Conservation (phyloP, 2,797 vertebrate genomes). For the Tokudaia muenninki region DNA sequence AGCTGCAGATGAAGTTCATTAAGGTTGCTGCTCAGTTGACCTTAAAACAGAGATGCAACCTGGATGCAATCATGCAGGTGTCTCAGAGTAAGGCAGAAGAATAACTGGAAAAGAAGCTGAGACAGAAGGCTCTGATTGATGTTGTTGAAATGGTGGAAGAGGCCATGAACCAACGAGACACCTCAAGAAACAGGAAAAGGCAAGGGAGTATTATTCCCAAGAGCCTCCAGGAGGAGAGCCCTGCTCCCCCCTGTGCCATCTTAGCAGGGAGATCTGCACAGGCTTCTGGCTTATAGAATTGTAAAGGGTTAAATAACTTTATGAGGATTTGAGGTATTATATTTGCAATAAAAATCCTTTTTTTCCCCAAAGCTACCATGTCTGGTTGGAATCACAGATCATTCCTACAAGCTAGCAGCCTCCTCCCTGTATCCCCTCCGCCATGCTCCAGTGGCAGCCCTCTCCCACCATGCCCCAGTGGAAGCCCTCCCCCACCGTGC, state of each 20-base stretch:
- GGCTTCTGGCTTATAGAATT: not conserved
- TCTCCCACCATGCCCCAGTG: too few species aligned
- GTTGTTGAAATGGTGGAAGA: too few species aligned
- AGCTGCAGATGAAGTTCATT: not conserved
- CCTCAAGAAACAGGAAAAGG: not conserved
- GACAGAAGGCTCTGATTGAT: not conserved
- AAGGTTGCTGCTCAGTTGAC: not conserved
- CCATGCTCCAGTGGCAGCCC: too few species aligned
- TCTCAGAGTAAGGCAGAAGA: not conserved
- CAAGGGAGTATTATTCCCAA: not conserved
- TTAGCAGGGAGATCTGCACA: not conserved
- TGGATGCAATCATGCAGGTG: not conserved
- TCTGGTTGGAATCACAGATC: not conserved
- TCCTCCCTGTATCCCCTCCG: rapidly evolving
- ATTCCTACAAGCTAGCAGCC: not conserved
- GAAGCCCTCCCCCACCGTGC: too few species aligned
- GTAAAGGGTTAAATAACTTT: too few species aligned
- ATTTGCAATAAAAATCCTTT: not conserved
- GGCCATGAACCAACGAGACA: not conserved
- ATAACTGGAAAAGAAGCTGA: not conserved
- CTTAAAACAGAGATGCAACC: not conserved
- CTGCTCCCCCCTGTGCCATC: not conserved
- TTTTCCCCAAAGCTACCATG: not conserved
- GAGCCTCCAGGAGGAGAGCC: not conserved
- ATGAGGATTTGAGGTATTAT: not conserved